phyloP scores from a whole-genome alignment of 1,140 invertebrate species.

The Archivesica marissinica region DNA sequence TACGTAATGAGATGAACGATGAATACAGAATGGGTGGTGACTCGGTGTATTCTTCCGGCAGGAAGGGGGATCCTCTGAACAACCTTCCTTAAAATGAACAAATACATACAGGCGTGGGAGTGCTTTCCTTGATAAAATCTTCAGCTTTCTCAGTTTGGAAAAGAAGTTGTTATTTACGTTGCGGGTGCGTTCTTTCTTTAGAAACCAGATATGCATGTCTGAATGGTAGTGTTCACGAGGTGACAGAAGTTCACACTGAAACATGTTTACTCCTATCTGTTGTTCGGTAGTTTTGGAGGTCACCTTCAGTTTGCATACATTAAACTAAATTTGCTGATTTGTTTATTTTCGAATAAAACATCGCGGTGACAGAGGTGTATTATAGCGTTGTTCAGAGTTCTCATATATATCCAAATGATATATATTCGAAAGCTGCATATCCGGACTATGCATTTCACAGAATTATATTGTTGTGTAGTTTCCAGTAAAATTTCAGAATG shows the following conservation, averaged over 20 bases:
- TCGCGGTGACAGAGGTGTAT: too few relatives aligned
- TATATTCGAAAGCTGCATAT: neutral
- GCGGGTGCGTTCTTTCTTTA: constrained; percentile 20
- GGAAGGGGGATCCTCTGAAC: neutral
- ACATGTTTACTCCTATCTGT: neutral
- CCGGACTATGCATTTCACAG: neutral
- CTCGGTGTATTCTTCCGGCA: neutral
- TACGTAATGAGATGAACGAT: neutral
- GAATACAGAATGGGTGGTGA: neutral
- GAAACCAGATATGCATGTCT: neutral
- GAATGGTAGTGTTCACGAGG: neutral
- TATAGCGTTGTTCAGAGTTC: too few relatives aligned
- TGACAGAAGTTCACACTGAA: neutral
- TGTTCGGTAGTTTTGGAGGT: neutral
- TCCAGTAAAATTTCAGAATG: neutral
- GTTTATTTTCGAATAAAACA: too few relatives aligned
- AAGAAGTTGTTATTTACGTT: neutral
- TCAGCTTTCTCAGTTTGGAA: neutral
- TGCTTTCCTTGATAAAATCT: neutral
- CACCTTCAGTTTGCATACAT: too few relatives aligned
- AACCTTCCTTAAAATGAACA: neutral
- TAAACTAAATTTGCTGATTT: too few relatives aligned
- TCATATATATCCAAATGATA: too few relatives aligned
- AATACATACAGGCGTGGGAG: neutral
- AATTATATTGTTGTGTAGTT: neutral